Evolutionary conservation across 2,797 vertebrate species (phyloP).

Genomic region (Centropyge bicolor): DNA sequence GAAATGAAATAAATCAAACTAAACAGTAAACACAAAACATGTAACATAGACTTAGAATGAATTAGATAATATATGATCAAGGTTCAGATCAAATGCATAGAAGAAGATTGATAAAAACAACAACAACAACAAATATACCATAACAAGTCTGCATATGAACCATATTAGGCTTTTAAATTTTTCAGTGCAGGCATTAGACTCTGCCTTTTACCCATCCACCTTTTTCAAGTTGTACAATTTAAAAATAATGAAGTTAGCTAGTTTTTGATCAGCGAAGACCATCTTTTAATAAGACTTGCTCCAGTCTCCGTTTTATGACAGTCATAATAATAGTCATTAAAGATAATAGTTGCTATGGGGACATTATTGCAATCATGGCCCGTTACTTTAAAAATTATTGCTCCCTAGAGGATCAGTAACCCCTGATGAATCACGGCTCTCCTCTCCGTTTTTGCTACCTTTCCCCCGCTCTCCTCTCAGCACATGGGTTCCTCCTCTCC

Average conservation of each 20-base stretch:
- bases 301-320: slow-evolving; percentile 72
- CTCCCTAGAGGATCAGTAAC: slow-evolving; percentile 69
- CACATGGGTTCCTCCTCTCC: slow-evolving; percentile 44
- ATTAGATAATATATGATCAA: too few relatives aligned
- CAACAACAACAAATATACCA: neutral
- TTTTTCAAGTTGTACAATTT: slow-evolving; percentile 18
- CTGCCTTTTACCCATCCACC: neutral
- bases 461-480: slow-evolving; percentile 43
- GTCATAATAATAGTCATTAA: slow-evolving; percentile 80
- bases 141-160: neutral
- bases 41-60: too few relatives aligned
- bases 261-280: slow-evolving; percentile 34
- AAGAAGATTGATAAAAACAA: neutral
- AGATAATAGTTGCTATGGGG: slow-evolving; percentile 81
- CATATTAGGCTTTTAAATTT: neutral
- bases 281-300: slow-evolving; percentile 74
- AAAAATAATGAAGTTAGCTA: neutral
- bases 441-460: slow-evolving; percentile 65
- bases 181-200: neutral
- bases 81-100: neutral
- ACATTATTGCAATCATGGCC: slow-evolving; percentile 80
- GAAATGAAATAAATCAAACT: too few relatives aligned
- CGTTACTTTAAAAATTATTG: slow-evolving; percentile 75
- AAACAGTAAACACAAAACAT: too few relatives aligned
- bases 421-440: slow-evolving; percentile 70